phyloP scores from a whole-genome alignment of 1,140 invertebrate species.

The Anastrepha ludens region DNA sequence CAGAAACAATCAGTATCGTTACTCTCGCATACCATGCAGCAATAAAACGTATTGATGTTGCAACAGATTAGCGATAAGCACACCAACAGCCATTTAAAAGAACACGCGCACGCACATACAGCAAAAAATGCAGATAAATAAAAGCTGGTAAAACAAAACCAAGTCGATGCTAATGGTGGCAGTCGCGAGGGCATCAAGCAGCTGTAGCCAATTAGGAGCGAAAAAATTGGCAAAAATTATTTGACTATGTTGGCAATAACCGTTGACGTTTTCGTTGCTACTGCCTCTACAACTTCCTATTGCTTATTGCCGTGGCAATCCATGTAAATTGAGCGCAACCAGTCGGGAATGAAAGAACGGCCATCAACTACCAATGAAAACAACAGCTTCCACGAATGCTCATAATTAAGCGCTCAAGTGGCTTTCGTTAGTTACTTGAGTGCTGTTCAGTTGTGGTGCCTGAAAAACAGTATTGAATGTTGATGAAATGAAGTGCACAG shows the following conservation, averaged over 20 bases:
- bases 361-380: not conserved
- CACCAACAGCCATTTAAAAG: not conserved
- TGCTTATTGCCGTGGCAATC: not conserved
- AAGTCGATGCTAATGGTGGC: not conserved
- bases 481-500: not conserved
- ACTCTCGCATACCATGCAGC: not conserved
- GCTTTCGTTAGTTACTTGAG: not conserved
- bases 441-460: not conserved
- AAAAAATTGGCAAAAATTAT: not conserved
- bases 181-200: not conserved
- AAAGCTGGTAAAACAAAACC: not conserved
- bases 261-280: not conserved
- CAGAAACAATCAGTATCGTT: not conserved
- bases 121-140: not conserved
- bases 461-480: not conserved
- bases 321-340: conserved; percentile 21
- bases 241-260: not conserved
- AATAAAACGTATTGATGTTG: conserved; percentile 3
- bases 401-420: conserved; percentile 21
- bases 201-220: not conserved
- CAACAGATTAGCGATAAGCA: not conserved
- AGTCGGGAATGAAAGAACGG: not conserved
- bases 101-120: not conserved
- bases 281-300: not conserved
- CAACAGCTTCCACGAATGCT: not conserved